Evolutionary conservation across 2,888 invertebrate genomes (phyloP), one percentile per base, ranked within the genome.

Genomic region (Sphaerophoria rueppellii): DNA sequence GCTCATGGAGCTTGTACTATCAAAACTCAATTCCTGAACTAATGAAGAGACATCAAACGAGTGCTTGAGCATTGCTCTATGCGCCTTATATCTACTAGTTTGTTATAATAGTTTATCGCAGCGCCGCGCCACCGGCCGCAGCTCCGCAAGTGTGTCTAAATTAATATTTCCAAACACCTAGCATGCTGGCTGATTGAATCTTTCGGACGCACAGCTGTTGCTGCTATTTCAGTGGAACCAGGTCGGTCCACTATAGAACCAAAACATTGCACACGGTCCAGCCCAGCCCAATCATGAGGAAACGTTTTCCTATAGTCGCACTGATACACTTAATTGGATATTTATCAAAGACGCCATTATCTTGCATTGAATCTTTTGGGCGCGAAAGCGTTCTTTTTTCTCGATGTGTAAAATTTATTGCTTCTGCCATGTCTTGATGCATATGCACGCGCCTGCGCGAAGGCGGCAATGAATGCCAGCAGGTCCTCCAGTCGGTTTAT

Each of bases 161-260:
- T 85, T 85, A 85, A 77, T 85, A 85, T 77, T 85, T 76, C 57
- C 69, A 70, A 81, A 85, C 85, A 85, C 85, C 85, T 81, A 77
- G 69, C 72, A 67, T 50, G 67, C 72, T 81, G 81, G 69, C 81
- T 85, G 85, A 81, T 81, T 81, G 85, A 85, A 85, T 85, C 75
- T 85, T 43, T 0, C 48, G 48, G 57, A 40, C 14, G 11, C 32
- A 35, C 50, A 12, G 14, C 11, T n/a, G 2, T 69, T 54, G n/a
- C 70, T 48, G n/a, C 40, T 11, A 69, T 43, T 55, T 6, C 43
- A 43, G 11, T 7, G 11, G 12, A 16, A 37, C 32, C 9, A 54
- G 34, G 11, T 34, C 63, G 7, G 46, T 57, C 54, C 48, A 55
- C 24, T 2, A 24, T 24, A 2, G 24, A 24, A 24, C 24, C 24